Percentiles rank a stretch among this genome's conserved stretches.
These are phyloP conservation scores for Sus scrofa DNA, from an alignment of 2,113 vertebrate genomes.

Conservation along the genomic window DNA sequence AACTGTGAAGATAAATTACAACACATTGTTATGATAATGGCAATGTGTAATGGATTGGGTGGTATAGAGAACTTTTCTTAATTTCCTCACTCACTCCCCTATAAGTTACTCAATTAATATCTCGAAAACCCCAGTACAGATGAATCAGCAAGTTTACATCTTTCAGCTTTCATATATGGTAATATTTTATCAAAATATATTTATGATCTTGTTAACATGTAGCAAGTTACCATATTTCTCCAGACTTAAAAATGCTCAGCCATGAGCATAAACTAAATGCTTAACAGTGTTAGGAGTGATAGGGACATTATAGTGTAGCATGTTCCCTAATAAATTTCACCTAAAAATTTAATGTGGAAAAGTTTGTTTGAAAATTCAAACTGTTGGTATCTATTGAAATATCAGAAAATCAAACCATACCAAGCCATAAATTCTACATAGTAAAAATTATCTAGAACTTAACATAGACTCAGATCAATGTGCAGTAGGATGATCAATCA, in stretches of 20 bases:
- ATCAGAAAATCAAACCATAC: background rate
- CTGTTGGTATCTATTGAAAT: background rate
- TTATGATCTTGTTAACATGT: conserved; percentile 33
- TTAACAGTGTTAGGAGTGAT: background rate
- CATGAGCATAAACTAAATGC: background rate
- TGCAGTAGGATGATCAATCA: background rate
- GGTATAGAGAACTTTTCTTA: background rate
- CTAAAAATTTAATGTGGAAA: conserved; percentile 10
- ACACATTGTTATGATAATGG: background rate
- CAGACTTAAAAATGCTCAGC: background rate
- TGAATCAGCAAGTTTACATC: background rate
- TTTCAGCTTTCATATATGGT: background rate
- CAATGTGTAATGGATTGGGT: background rate
- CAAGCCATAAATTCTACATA: background rate
- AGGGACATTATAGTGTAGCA: background rate
- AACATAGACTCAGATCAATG: background rate
- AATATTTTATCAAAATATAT: conserved; percentile 4
- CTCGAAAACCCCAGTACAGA: background rate
- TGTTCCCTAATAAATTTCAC: background rate
- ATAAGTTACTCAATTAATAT: background rate
- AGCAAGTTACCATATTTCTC: conserved; percentile 1
- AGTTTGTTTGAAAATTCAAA: conserved; percentile 25
- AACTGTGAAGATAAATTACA: conserved; percentile 43
- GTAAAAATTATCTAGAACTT: background rate
- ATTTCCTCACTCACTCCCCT: background rate